Evolutionary conservation across 2,888 invertebrate species (phyloP).

Genomic region (Smittia sp.): DNA sequence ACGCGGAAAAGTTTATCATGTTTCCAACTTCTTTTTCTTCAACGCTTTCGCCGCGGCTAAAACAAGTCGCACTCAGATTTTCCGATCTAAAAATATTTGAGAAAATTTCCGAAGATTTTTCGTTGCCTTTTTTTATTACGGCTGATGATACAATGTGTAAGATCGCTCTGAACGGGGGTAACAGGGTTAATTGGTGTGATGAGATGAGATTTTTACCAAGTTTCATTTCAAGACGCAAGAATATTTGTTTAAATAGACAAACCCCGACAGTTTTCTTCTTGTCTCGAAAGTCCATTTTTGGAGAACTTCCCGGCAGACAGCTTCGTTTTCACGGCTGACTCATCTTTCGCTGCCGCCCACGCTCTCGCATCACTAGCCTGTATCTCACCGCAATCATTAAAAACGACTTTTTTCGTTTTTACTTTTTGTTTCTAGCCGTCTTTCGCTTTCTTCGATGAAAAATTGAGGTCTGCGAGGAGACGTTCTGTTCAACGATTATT

Average conservation of each 20-base stretch:
- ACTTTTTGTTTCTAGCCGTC: background rate
- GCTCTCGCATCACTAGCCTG: background rate
- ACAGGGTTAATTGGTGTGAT: no score
- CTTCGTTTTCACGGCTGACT: background rate
- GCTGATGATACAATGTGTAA: no score
- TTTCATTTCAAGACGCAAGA: background rate
- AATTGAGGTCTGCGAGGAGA: conserved; percentile 13
- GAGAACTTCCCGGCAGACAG: background rate
- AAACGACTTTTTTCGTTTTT: conserved; percentile 15
- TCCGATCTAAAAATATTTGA: background rate
- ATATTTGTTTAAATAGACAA: background rate
- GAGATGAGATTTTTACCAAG: no score
- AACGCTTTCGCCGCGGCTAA: background rate
- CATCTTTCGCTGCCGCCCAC: background rate
- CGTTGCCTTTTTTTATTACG: no score
- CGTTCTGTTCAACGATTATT: background rate
- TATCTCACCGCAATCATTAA: conserved; percentile 27
- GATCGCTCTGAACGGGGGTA: no score
- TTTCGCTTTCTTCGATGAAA: background rate
- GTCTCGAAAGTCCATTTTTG: background rate
- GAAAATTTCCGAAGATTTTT: no score
- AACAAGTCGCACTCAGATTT: background rate
- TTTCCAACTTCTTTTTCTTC: background rate
- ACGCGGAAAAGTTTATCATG: conserved; percentile 31
- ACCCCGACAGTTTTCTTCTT: background rate